Conservation (phyloP, 2,113 vertebrate genomes). For the Zootoca vivipara region DNA sequence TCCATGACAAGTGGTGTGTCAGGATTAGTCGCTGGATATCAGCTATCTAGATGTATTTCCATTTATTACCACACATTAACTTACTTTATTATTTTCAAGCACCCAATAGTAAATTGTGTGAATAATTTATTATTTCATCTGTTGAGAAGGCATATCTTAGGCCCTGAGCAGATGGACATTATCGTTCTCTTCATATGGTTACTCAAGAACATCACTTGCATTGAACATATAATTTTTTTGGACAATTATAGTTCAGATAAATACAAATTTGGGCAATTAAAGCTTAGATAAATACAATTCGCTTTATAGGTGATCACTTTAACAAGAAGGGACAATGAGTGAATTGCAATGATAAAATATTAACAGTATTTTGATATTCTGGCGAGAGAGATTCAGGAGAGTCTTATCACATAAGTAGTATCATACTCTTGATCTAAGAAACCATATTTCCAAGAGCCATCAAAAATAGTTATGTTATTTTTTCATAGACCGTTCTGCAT, state of each 20-base stretch:
- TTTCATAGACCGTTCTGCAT: slow-evolving; percentile 57
- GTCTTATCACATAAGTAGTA: slow-evolving; percentile 11
- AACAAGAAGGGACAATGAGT: not conserved
- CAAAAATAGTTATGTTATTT: slow-evolving; percentile 63
- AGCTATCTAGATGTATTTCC: not conserved
- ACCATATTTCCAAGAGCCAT: slow-evolving; percentile 59
- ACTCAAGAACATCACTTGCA: not conserved
- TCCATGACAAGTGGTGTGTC: not conserved
- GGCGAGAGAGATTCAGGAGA: not conserved
- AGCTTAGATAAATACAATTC: not conserved
- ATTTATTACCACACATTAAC: not conserved
- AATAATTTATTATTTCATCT: not conserved
- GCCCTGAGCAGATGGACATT: slow-evolving; percentile 1
- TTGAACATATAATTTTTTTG: not conserved
- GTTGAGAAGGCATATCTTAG: slow-evolving; percentile 26
- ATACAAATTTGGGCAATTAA: no score
- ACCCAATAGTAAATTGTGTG: not conserved
- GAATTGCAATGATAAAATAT: not conserved
- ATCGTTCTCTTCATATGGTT: not conserved
- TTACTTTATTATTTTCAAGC: slow-evolving; percentile 7
- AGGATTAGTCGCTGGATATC: not conserved
- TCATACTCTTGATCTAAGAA: slow-evolving; percentile 53
- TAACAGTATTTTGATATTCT: not conserved
- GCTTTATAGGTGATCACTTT: not conserved
- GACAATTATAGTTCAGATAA: not conserved